Evolutionary conservation across 2,888 invertebrate species (phyloP), one percentile per base, ranked within the genome.

Genomic region (Nipponacmea schrenckii): DNA sequence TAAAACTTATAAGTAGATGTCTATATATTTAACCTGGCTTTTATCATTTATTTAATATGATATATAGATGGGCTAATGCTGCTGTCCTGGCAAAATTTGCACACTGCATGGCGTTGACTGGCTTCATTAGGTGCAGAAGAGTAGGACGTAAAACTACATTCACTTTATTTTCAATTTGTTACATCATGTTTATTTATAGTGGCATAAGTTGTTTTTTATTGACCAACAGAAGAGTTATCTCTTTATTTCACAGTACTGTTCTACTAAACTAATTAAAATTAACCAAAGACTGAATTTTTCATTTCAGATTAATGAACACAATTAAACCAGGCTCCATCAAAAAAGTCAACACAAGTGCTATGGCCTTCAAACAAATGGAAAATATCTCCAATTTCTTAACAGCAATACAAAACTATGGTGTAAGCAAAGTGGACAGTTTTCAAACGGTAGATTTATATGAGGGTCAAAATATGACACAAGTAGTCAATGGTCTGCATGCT

Each of bases 371-470:
- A 88, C 96, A 96, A 90, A 98, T 98, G 98, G 98, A 98, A 90
- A 98, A 98, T 89, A 98, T 98, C 83, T 94, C 94, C 39, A 88
- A 89, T 76, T 97, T 98, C 91, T 91, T 96, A 77, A 94, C 94
- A 81, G 94, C 94, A n/a, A 96, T 95, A 71, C 93, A 93, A 88
- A 94, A 94, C 79, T 98, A 97, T 90, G 98, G 98, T 64, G 94
- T 98, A 2, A 95, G 96, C 20, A 95, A 97, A 88, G 95, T 96
- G 88, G 98, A 98, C 91, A 96, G 97, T 87, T 99, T 99, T 93
- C 98, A 98, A 90, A 98, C 98, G 0, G 97, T 98, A 65, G 98
- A 99, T 91, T 92, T 99, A 62, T 98, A 97, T 87, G 98, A 99
- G 89, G 24, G 24, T 56, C 93, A 97, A 85, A 98, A 99, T 91